phyloP scores from a whole-genome alignment of 2,888 invertebrate species.

The Liodrosophila aerea region DNA sequence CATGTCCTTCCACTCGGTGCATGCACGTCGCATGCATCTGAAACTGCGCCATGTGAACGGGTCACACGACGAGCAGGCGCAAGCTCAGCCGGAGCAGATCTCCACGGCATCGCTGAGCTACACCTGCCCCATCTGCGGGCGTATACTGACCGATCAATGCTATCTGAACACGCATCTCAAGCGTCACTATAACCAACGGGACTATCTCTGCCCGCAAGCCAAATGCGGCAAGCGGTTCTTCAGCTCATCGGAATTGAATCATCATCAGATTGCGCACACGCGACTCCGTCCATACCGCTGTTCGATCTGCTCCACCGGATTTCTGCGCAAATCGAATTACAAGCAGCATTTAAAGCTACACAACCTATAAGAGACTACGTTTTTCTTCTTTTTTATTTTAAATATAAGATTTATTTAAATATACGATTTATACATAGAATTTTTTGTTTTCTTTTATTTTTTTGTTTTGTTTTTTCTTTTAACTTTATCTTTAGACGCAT shows the following conservation, averaged over 20 bases:
- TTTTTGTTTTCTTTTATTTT: conserved; percentile 37
- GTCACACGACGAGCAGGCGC: conserved; percentile 30
- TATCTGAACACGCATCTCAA: conserved; percentile 72
- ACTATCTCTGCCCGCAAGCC: conserved; percentile 60
- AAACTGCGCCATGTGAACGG: no score
- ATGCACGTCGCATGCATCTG: conserved; percentile 55
- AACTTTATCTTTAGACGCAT: conserved; percentile 34
- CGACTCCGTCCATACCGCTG: conserved; percentile 63
- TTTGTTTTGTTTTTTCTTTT: conserved; percentile 32
- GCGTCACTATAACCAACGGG: conserved; percentile 71
- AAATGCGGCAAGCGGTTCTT: conserved; percentile 75
- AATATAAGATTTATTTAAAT: conserved; percentile 74
- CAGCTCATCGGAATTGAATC: conserved; percentile 69
- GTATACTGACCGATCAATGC: conserved; percentile 72
- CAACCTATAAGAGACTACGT: neutral
- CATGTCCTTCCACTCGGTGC: conserved; percentile 61
- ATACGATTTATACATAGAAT: conserved; percentile 68
- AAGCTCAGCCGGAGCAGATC: neutral
- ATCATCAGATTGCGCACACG: conserved; percentile 72
- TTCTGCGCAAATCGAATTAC: conserved; percentile 71
- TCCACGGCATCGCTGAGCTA: conserved; percentile 36
- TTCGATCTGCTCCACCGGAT: conserved; percentile 59
- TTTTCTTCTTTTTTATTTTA: conserved; percentile 22
- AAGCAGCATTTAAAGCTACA: conserved; percentile 74
- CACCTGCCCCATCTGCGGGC: conserved; percentile 70